Percentiles rank a stretch among this genome's conserved stretches.
These are phyloP conservation scores for Drosophila paulistorum DNA, from an alignment of 1,140 invertebrate genomes.

Conservation along the genomic window DNA sequence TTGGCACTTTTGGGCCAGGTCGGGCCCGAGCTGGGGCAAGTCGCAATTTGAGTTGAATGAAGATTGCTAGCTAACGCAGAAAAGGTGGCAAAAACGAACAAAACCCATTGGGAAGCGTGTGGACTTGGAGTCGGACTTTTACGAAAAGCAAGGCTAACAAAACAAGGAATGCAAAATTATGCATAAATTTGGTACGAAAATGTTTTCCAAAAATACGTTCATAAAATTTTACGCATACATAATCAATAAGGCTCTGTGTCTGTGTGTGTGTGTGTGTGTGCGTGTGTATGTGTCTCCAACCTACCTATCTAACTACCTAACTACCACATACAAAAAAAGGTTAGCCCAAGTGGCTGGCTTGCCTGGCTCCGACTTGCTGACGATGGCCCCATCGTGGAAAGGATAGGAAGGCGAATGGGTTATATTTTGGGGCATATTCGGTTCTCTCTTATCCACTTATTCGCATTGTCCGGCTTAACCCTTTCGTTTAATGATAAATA, in stretches of 20 bases:
- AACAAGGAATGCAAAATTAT: conserved; percentile 38
- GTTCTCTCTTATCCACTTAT: conserved; percentile 10
- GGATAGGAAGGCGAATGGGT: not conserved
- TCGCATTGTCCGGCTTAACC: conserved; percentile 22
- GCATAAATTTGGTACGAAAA: conserved; percentile 35
- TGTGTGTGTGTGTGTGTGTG: not conserved
- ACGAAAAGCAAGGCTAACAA: conserved; percentile 13
- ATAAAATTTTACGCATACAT: conserved; percentile 40
- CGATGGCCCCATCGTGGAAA: too few relatives aligned
- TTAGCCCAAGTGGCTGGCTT: conserved; percentile 15
- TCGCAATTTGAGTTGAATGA: conserved; percentile 18
- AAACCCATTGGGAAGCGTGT: conserved; percentile 5
- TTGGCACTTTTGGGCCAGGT: not conserved
- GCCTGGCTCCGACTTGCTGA: not conserved
- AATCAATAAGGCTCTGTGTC: conserved; percentile 25
- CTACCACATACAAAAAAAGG: conserved; percentile 9
- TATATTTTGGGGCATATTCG: not conserved
- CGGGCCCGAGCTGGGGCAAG: not conserved
- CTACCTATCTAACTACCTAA: not conserved
- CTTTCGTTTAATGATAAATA: conserved; percentile 38
- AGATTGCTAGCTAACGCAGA: conserved; percentile 5
- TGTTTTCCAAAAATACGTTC: conserved; percentile 32
- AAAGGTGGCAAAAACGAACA: conserved; percentile 16
- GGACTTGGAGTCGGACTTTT: not conserved
- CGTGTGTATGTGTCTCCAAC: not conserved